A percentile compares a stretch with the other conserved stretches of the same genome.
These are phyloP conservation scores for Exocentrus adspersus DNA, from an alignment of 2,888 invertebrate genomes.

Conservation along the genomic window DNA sequence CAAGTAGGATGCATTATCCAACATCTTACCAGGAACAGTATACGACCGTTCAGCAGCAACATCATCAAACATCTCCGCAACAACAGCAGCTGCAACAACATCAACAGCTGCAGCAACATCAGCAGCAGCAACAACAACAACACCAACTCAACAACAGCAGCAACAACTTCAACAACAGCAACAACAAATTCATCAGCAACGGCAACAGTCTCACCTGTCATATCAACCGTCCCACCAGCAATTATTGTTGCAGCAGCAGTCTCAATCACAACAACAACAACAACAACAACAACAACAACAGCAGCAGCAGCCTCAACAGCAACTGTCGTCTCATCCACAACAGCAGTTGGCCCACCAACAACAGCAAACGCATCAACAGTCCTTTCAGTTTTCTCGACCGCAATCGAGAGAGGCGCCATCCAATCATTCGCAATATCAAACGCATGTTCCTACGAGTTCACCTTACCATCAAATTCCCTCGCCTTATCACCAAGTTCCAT, in stretches of 20 bases:
- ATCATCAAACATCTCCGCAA: constrained; percentile 43
- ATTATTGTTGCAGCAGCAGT: constrained; percentile 26
- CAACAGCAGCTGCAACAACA: constrained; percentile 43
- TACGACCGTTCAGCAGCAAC: constrained; percentile 21
- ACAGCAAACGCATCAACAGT: constrained; percentile 44
- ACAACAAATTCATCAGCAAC: constrained; percentile 20
- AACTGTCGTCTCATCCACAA: constrained; percentile 25
- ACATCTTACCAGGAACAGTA: constrained; percentile 36
- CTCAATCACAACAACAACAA: constrained; percentile 27
- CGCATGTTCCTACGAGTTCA: constrained; percentile 38
- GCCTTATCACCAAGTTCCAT: constrained; percentile 39
- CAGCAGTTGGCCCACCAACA: constrained; percentile 48
- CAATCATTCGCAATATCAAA: constrained; percentile 47
- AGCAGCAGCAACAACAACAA: constrained; percentile 27
- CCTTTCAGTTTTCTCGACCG: constrained; percentile 50
- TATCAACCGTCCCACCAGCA: constrained; percentile 49
- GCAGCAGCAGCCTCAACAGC: constrained; percentile 21
- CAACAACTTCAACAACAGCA: constrained; percentile 31
- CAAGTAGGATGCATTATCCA: constrained; percentile 36
- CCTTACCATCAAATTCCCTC: constrained; percentile 39
- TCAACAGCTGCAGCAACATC: constrained; percentile 31
- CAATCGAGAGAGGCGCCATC: constrained; percentile 50
- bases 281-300: constrained; percentile 31
- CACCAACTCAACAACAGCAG: constrained; percentile 25
- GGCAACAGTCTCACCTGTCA: constrained; percentile 26